Conservation (phyloP, 2,888 invertebrate species). For the Andrena bucephala region DNA sequence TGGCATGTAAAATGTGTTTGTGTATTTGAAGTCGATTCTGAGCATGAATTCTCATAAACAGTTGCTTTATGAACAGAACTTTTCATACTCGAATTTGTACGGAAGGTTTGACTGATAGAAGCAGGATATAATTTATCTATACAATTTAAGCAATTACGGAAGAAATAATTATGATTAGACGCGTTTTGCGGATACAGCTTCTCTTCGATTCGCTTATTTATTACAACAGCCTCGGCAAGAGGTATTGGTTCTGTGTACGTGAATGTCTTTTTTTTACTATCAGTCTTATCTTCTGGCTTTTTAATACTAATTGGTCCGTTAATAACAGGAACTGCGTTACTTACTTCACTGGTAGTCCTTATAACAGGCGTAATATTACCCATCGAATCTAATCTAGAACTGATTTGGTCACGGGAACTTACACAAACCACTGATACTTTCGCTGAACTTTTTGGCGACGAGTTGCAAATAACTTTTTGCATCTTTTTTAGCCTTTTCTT, state of each 20-base stretch:
- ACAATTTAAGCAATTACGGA: conserved; percentile 57
- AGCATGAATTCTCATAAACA: conserved; percentile 22
- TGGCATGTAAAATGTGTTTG: conserved; percentile 14
- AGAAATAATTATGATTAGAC: conserved; percentile 76
- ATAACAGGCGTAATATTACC: conserved; percentile 80
- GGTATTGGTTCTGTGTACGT: conserved; percentile 82
- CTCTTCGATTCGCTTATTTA: conserved; percentile 82
- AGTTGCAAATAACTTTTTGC: conserved; percentile 32
- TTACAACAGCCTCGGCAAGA: conserved; percentile 79
- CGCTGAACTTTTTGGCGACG: conserved; percentile 56
- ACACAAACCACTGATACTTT: conserved; percentile 63
- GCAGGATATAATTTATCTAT: conserved; percentile 50
- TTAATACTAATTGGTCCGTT: conserved; percentile 85
- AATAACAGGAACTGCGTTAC: conserved; percentile 85
- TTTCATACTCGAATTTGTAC: conserved; percentile 36
- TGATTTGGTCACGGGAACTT: conserved; percentile 76
- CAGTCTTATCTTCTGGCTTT: conserved; percentile 68
- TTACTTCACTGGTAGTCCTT: conserved; percentile 78
- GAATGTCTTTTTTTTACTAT: conserved; percentile 76
- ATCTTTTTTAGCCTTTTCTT: conserved; percentile 67
- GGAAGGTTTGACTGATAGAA: conserved; percentile 18
- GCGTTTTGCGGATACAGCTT: conserved; percentile 79
- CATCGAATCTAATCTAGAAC: conserved; percentile 77
- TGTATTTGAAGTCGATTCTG: conserved; percentile 23
- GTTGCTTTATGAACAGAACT: conserved; percentile 6